Conservation (phyloP, 2,888 invertebrate genomes). For the Sarcophaga rosellei region DNA sequence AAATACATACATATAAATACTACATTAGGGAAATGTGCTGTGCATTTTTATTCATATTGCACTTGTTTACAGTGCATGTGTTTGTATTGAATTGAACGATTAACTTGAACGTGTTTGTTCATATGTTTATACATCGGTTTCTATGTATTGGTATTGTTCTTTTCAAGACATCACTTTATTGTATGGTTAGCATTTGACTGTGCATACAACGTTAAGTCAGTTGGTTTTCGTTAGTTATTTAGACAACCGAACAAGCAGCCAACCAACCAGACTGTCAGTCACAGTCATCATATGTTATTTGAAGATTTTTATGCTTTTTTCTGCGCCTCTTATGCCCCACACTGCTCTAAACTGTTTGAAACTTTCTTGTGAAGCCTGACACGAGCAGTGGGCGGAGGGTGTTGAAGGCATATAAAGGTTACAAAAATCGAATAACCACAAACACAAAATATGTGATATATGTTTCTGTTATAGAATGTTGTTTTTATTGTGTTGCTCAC, state of each 20-base stretch:
- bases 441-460: slow-evolving; percentile 28
- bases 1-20: neutral
- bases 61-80: neutral
- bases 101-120: neutral
- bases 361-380: no score
- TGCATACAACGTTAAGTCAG: neutral
- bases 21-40: no score
- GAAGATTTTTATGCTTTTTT: neutral
- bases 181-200: no score
- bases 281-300: slow-evolving; percentile 4
- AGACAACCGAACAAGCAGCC: neutral
- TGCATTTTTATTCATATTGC: slow-evolving; percentile 1
- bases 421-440: slow-evolving; percentile 26
- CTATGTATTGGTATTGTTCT: no score
- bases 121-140: neutral
- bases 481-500: slow-evolving; percentile 35
- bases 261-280: neutral
- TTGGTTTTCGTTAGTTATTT: slow-evolving; percentile 8
- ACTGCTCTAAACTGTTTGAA: no score
- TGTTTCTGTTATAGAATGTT: slow-evolving; percentile 21
- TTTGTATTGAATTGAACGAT: neutral
- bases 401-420: slow-evolving; percentile 2
- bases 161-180: no score
- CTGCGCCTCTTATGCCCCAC: no score
- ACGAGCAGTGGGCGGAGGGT: neutral